phyloP scores from a whole-genome alignment of 2,888 invertebrate species.

The Cylloceria caligata region DNA sequence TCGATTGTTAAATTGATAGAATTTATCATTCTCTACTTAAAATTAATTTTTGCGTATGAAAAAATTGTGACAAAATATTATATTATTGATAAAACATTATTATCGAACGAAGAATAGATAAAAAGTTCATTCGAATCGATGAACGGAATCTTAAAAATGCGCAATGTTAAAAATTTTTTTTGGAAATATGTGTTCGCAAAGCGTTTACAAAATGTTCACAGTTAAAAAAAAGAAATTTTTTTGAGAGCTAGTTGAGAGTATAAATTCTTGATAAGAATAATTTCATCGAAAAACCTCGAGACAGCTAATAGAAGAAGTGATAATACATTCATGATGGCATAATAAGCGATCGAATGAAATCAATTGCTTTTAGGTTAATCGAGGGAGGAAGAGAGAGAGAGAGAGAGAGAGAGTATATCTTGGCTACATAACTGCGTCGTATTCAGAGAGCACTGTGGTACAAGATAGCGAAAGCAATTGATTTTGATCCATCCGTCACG shows the following conservation, averaged over 20 bases:
- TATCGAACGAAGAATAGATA: too few relatives aligned
- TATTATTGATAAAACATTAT: too few relatives aligned
- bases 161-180: too few relatives aligned
- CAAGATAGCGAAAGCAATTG: slow-evolving; percentile 77
- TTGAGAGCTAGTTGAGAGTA: neutral
- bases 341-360: slow-evolving; percentile 3
- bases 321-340: neutral
- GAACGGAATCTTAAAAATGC: too few relatives aligned
- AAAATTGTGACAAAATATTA: too few relatives aligned
- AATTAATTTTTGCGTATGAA: too few relatives aligned
- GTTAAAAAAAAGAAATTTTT: too few relatives aligned
- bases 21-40: too few relatives aligned
- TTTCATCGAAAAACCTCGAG: too few relatives aligned
- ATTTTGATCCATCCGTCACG: slow-evolving; percentile 83
- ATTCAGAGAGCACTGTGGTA: slow-evolving; percentile 2
- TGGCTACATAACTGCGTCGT: slow-evolving; percentile 36
- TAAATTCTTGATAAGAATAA: neutral
- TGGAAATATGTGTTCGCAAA: too few relatives aligned
- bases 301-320: neutral
- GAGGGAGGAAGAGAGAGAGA: neutral
- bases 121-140: too few relatives aligned
- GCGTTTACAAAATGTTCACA: too few relatives aligned
- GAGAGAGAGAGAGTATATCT: neutral
- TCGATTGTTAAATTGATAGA: neutral
- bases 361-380: slow-evolving; percentile 21